Base-by-base conservation (phyloP, 2,888 invertebrate genomes). In the Polymixis flavicincta region DNA sequence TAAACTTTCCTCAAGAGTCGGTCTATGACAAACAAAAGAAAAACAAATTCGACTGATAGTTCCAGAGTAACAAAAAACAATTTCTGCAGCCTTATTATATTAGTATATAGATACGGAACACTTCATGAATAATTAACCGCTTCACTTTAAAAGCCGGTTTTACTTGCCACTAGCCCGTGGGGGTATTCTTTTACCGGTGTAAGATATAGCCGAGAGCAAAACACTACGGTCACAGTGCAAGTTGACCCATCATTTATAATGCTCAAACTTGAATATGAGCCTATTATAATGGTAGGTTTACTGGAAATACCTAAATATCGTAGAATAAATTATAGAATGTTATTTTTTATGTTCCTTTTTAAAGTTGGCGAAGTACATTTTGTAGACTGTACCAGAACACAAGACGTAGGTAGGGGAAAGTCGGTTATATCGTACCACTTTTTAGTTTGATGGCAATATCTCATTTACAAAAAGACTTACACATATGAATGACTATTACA, bases 151-250 rank as follows among this genome's bases (percentile, higher is more conserved):
- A 61, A 82, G 37, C 81, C 70, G 70, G 81, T 82, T 82, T 83
- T 54, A 55, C 66, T 70, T 37, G 72, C 52, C 52, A 48, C 55
- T n/a, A 54, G 70, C n/a, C n/a, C 28, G 54, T 60, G 57, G 28
- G 48, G 82, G 37, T 80, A 76, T 68, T 65, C 32, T 63, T 81
- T 78, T 78, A 81, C 72, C 81, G 83, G 76, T 82, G 71, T 71
- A 52, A 70, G 45, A 11, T 64, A 45, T 42, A 59, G 57, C 45
- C 61, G 32, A 57, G 45, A 75, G 42, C 55, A 50, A 65, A 14
- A 19, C 28, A 71, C 32, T 52, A 55, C 45, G 52, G 66, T 59
- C 57, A 64, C 61, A 71, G 71, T 69, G 78, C 50, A 78, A 42
- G 9, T 78, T 48, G 45, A 64, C 42, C 50, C 55, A 79, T 52